Evolutionary conservation across 2,888 invertebrate species (phyloP).

Genomic region (Quadroppia sp.): DNA sequence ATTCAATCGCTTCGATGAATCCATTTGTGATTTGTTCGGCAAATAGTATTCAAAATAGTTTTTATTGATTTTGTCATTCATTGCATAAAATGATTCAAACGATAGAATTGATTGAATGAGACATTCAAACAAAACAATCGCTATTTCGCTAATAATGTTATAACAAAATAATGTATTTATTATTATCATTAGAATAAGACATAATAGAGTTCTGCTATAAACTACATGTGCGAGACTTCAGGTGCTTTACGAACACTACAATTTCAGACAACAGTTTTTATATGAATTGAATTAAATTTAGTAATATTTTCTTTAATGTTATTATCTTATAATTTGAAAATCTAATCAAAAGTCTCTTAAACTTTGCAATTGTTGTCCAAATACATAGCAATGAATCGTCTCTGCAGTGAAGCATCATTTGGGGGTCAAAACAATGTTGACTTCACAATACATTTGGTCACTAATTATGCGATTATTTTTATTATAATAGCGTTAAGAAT

Average conservation of each 20-base stretch:
- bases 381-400: no score
- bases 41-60: conserved; percentile 9
- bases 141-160: conserved; percentile 8
- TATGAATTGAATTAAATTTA: no score
- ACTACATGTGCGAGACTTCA: no score
- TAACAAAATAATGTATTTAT: conserved; percentile 1
- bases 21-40: conserved; percentile 4
- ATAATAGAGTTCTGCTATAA: no score
- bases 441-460: background rate
- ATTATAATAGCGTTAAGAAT: background rate
- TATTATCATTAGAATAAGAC: background rate
- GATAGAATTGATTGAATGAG: background rate
- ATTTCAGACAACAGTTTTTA: no score
- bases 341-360: no score
- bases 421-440: conserved; percentile 1
- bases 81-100: conserved; percentile 1
- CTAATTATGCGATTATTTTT: background rate
- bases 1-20: conserved; percentile 26
- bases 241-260: no score
- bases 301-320: no score
- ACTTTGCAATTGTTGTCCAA: no score
- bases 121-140: background rate
- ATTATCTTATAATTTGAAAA: no score
- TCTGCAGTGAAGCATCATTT: conserved; percentile 13
- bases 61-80: conserved; percentile 21